Base-by-base conservation (phyloP, 2,888 invertebrate species). In the Andrena marginata region DNA sequence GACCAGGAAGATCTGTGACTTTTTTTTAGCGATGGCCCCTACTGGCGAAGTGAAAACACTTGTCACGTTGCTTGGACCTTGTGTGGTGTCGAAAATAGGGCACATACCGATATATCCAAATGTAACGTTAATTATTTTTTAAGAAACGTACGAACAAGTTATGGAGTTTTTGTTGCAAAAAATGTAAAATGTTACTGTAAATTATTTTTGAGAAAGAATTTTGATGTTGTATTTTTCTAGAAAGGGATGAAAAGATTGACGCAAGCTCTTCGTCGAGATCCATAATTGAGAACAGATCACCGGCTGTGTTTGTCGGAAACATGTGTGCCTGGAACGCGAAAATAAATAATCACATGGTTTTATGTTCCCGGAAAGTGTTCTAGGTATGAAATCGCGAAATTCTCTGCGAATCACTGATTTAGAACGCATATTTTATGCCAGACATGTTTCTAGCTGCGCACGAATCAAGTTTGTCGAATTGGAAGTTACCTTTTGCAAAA, bases 321-420 rank as follows among this genome's bases (percentile, higher is more conserved):
- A 64, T 42, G 29, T 29, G 49, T 20, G 29, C 20, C 56, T 20
- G 64, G 42, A 76, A 65, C 29, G 73, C 31, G 68, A 69, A 56
- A 81, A 73, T 73, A 81, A 81, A 81, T 81, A 81, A 78, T 69
- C 80, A 10, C 29, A 49, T 35, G 79, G 64, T 69, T 76, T 70
- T 70, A 77, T 59, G 69, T 42, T 77, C 51, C 5, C 62, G 42
- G 74, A 35, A 63, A 51, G 71, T 64, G 64, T 64, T 35, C 26
- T 29, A 31, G 60, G 59, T 74, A 26, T 62, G 75, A 69, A 62
- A 75, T 75, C 68, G 51, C 42, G 29, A 75, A 69, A 64, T 72
- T 64, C 64, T 71, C 71, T 33, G 62, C 62, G 71, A 62, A 60
- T 71, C 62, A 48, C 56, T 56, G 20, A 71, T 49, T 23, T 71